Conservation (phyloP, 2,888 invertebrate species). For the Oegoconia quadripuncta region DNA sequence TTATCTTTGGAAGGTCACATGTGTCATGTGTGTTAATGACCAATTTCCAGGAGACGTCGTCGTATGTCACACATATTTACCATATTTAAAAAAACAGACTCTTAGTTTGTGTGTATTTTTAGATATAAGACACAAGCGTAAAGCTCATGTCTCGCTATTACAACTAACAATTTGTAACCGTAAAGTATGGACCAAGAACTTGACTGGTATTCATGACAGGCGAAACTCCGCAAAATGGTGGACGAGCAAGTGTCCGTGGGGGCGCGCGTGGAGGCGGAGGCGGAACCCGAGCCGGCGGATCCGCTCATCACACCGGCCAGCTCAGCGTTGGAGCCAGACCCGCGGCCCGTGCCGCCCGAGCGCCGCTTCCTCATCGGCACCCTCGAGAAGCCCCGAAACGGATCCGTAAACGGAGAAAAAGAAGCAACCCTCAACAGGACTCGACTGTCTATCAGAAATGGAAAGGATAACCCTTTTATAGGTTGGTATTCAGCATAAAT, state of each 20-base stretch:
- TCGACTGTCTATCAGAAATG: constrained; percentile 66
- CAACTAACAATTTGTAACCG: too few relatives aligned
- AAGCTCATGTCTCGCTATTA: too few relatives aligned
- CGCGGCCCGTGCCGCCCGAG: constrained; percentile 62
- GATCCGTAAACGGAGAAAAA: constrained; percentile 64
- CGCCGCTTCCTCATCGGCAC: constrained; percentile 64
- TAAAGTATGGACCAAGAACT: too few relatives aligned
- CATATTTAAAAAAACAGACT: too few relatives aligned
- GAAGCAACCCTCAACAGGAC: constrained; percentile 66
- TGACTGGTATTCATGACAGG: constrained; percentile 56
- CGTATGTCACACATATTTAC: too few relatives aligned
- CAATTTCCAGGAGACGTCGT: too few relatives aligned
- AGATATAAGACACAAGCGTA: too few relatives aligned
- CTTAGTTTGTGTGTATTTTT: too few relatives aligned
- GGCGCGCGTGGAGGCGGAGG: constrained; percentile 78
- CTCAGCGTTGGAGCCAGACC: constrained; percentile 58
- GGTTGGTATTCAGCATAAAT: constrained; percentile 33
- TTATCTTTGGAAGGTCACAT: too few relatives aligned
- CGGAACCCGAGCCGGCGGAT: constrained; percentile 71
- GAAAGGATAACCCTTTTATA: constrained; percentile 71
- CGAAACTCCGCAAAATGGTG: constrained; percentile 92
- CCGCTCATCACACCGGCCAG: constrained; percentile 77
- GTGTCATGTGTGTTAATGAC: too few relatives aligned
- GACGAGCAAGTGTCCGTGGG: constrained; percentile 89
- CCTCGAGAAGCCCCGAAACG: constrained; percentile 67